Evolutionary conservation across 2,113 vertebrate genomes (phyloP).

Genomic region (Lontra canadensis): DNA sequence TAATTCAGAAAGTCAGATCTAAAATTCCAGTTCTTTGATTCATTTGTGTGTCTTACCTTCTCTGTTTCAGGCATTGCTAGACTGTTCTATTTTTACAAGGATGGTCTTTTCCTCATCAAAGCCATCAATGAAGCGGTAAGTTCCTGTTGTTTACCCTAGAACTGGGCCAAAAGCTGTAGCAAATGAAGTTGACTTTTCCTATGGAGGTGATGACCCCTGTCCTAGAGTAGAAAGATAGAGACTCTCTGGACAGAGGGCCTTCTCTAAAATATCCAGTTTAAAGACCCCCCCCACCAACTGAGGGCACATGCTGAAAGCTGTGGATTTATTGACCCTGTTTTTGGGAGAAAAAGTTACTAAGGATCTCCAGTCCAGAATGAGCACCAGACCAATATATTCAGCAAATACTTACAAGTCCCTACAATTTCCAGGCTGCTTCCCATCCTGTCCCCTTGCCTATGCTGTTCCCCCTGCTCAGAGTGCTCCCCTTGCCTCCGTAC

Average conservation of each 20-base stretch:
- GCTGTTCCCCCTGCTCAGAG: neutral
- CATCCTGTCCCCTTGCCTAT: neutral
- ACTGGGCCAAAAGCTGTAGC: neutral
- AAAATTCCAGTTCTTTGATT: neutral
- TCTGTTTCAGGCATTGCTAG: conserved; percentile 87
- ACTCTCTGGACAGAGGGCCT: neutral
- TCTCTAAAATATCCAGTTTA: neutral
- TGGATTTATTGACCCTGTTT: neutral
- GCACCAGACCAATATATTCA: neutral
- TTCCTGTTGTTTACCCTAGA: conserved; percentile 17
- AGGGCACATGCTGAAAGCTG: neutral
- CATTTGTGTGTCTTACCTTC: neutral
- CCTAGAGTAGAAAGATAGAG: neutral
- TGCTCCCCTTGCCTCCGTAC: neutral
- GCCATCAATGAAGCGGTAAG: conserved; percentile 89
- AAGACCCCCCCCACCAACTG: neutral
- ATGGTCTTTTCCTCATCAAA: conserved; percentile 84
- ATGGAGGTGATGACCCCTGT: neutral
- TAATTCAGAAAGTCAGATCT: neutral
- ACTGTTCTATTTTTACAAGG: conserved; percentile 85
- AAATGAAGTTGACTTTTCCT: neutral
- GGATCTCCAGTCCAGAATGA: neutral
- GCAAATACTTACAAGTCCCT: neutral
- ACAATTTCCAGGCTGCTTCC: neutral
- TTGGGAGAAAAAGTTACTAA: neutral